phyloP scores from a whole-genome alignment of 2,888 invertebrate species.

The Patella caerulea region DNA sequence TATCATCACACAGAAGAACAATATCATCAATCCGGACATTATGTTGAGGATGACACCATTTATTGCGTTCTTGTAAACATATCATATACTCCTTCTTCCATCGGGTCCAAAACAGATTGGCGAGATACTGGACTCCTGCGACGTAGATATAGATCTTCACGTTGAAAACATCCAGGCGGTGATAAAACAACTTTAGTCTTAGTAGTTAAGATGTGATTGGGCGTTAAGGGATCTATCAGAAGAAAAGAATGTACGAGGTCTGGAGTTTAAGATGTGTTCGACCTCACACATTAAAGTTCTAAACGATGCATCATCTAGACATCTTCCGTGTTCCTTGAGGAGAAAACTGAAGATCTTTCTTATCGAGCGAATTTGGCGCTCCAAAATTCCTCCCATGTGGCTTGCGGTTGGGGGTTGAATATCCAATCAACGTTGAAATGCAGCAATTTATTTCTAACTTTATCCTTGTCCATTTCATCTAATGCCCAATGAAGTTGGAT shows the following conservation, averaged over 20 bases:
- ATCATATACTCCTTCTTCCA: no score
- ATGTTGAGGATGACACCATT: no score
- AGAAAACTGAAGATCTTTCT: background rate
- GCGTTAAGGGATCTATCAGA: background rate
- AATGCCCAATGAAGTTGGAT: background rate
- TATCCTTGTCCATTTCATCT: background rate
- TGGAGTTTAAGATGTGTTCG: no score
- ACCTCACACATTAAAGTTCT: background rate
- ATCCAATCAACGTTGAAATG: background rate
- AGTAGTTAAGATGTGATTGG: no score
- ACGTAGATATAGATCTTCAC: no score
- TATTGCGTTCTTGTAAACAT: no score
- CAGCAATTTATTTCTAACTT: background rate
- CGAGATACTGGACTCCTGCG: no score
- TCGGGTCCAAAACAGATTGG: no score
- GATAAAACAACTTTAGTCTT: no score
- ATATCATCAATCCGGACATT: no score
- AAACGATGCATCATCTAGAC: background rate
- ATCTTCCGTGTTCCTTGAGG: background rate
- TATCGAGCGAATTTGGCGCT: background rate
- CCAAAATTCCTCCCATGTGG: background rate
- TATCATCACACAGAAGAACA: no score
- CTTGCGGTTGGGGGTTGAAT: background rate
- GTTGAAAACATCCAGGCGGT: no score
- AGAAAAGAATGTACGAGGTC: background rate